These are phyloP conservation scores for Trachelipus rathkii DNA, from an alignment of 1,140 invertebrate species.

Conservation along the genomic window DNA sequence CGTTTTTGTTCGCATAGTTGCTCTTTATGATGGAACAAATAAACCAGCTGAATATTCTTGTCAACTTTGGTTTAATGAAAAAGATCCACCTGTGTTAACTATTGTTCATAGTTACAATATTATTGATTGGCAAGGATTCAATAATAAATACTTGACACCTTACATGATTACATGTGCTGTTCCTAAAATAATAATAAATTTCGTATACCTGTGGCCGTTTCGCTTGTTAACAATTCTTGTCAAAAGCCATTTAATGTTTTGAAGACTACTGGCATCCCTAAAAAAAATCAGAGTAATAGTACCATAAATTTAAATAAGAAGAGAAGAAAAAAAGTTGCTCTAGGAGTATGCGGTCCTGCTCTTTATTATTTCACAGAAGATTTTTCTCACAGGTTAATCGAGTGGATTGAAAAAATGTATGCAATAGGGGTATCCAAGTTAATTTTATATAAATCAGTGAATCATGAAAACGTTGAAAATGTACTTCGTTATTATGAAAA, in stretches of 20 bases:
- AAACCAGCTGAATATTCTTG: background rate
- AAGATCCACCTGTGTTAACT: background rate
- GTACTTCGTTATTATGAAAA: constrained; percentile 29
- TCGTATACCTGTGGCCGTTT: background rate
- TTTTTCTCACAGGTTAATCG: constrained; percentile 25
- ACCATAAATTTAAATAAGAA: too few relatives aligned
- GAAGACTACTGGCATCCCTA: too few relatives aligned
- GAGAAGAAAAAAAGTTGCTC: background rate
- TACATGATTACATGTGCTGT: background rate
- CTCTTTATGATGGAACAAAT: background rate
- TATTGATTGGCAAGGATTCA: too few relatives aligned
- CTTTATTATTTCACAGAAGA: constrained; percentile 29
- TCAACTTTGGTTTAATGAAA: background rate
- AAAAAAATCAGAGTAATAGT: too few relatives aligned
- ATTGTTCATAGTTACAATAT: background rate
- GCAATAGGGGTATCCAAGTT: constrained; percentile 13
- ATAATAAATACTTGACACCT: background rate
- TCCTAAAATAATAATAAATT: background rate
- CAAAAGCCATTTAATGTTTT: background rate
- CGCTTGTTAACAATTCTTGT: background rate
- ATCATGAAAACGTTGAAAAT: constrained; percentile 28
- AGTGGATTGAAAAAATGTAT: constrained; percentile 25
- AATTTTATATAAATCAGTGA: constrained; percentile 14
- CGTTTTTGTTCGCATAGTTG: background rate
- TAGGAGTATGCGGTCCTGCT: constrained; percentile 21